Conservation (phyloP, 2,888 invertebrate species). For the Eupithecia vulgata region DNA sequence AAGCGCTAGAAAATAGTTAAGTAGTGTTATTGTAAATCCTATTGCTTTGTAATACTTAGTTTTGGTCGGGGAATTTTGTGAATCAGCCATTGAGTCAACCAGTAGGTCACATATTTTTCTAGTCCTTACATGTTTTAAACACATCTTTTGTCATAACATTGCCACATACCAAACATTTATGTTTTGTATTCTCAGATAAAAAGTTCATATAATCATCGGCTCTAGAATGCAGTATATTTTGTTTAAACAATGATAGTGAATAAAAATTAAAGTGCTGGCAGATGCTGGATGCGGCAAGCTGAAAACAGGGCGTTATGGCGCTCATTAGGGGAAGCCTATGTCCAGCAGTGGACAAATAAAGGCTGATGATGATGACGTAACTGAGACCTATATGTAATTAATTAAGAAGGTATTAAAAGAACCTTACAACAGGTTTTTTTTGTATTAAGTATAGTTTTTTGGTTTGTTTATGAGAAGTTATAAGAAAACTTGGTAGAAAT, state of each 20-base stretch:
- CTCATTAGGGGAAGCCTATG: too few relatives aligned
- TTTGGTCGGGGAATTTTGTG: slow-evolving; percentile 11
- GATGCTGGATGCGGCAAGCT: too few relatives aligned
- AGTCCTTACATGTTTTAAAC: not conserved
- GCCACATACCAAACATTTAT: not conserved
- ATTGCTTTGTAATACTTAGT: not conserved
- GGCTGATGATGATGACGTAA: too few relatives aligned
- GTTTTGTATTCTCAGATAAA: not conserved
- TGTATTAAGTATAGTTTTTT: too few relatives aligned
- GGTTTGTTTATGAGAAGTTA: too few relatives aligned
- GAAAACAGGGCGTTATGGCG: too few relatives aligned
- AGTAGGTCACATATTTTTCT: slow-evolving; percentile 3
- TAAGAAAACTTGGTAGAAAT: too few relatives aligned
- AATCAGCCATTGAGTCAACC: slow-evolving; percentile 2
- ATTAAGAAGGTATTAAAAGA: too few relatives aligned
- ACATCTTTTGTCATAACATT: not conserved
- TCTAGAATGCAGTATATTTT: not conserved
- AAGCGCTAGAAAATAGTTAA: not conserved
- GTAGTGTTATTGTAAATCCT: not conserved
- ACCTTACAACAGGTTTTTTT: too few relatives aligned
- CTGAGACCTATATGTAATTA: too few relatives aligned
- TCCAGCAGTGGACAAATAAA: too few relatives aligned
- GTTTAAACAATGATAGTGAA: not conserved
- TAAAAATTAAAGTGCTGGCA: too few relatives aligned
- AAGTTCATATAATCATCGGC: not conserved